These are phyloP conservation scores for Chaetodon trifascialis DNA, from an alignment of 2,113 vertebrate genomes.

Conservation along the genomic window DNA sequence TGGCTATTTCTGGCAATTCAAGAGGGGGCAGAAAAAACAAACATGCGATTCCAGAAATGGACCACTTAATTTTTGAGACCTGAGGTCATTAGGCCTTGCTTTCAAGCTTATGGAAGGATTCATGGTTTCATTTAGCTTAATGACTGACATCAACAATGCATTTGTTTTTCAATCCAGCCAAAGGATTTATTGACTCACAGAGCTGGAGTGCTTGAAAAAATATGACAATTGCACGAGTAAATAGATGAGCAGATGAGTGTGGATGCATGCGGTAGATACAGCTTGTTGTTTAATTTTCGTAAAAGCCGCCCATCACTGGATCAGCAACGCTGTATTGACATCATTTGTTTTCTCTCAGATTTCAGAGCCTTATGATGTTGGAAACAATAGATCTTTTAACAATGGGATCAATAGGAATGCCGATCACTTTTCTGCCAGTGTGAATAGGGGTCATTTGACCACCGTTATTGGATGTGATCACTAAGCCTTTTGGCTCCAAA, in stretches of 20 bases:
- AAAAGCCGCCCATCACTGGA: background rate
- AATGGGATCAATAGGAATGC: slow-evolving; percentile 28
- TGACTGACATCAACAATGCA: slow-evolving; percentile 30
- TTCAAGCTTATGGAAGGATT: background rate
- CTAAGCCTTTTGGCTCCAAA: slow-evolving; percentile 38
- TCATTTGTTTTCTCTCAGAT: background rate
- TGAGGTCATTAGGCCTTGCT: background rate
- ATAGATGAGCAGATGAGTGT: background rate
- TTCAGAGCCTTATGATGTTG: background rate
- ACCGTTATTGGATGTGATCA: slow-evolving; percentile 14
- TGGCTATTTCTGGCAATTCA: slow-evolving; percentile 55
- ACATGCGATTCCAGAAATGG: slow-evolving; percentile 45
- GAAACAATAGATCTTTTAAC: slow-evolving; percentile 25
- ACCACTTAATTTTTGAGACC: background rate
- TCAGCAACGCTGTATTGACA: background rate
- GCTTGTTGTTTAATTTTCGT: slow-evolving; percentile 17
- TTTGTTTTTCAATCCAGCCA: slow-evolving; percentile 35
- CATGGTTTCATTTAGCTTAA: slow-evolving; percentile 28
- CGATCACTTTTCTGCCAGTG: slow-evolving; percentile 17
- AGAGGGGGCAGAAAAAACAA: slow-evolving; percentile 28
- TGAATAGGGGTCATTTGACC: slow-evolving; percentile 48
- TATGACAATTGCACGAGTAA: background rate
- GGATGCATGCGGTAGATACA: background rate
- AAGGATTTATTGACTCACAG: slow-evolving; percentile 34
- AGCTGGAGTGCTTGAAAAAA: slow-evolving; percentile 12